A percentile compares a stretch with the other conserved stretches of the same genome.
Conservation (phyloP, 2,113 vertebrate genomes). For the Thryonomys swinderianus region DNA sequence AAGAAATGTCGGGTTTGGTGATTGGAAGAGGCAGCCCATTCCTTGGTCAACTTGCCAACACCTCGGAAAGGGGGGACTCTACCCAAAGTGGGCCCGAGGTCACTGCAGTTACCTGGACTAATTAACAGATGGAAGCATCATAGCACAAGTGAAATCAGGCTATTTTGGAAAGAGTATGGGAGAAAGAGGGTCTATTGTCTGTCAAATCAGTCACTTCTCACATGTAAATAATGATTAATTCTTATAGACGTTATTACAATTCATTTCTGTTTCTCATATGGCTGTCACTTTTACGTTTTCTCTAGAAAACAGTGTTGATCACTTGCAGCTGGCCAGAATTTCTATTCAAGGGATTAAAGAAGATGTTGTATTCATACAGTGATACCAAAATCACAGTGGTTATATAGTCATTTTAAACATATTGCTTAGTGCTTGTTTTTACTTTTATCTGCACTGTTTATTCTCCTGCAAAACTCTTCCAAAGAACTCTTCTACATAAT, state of each 20-base stretch:
- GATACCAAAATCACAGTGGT: neutral
- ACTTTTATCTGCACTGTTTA: slow-evolving; percentile 77
- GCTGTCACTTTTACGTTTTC: neutral
- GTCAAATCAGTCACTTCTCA: slow-evolving; percentile 37
- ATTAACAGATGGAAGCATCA: neutral
- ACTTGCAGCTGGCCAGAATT: neutral
- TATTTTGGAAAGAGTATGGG: neutral
- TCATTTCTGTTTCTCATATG: slow-evolving; percentile 10
- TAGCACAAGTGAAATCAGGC: neutral
- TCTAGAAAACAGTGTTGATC: neutral
- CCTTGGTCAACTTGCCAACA: neutral
- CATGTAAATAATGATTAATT: slow-evolving; percentile 48
- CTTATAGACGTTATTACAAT: neutral
- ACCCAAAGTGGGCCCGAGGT: neutral
- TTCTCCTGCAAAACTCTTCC: slow-evolving; percentile 75
- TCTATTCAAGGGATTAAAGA: neutral
- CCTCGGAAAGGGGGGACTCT: neutral
- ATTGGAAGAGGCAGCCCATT: slow-evolving; percentile 36
- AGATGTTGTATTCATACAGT: neutral
- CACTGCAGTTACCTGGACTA: neutral
- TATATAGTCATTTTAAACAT: neutral
- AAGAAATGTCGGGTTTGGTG: slow-evolving; percentile 95
- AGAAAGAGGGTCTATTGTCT: neutral
- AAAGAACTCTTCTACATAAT: slow-evolving; percentile 73
- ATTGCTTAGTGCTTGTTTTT: slow-evolving; percentile 52